Evolutionary conservation across 2,113 vertebrate genomes (phyloP), one percentile per base, ranked within the genome.

Genomic region (Trematocara stigmaticum): DNA sequence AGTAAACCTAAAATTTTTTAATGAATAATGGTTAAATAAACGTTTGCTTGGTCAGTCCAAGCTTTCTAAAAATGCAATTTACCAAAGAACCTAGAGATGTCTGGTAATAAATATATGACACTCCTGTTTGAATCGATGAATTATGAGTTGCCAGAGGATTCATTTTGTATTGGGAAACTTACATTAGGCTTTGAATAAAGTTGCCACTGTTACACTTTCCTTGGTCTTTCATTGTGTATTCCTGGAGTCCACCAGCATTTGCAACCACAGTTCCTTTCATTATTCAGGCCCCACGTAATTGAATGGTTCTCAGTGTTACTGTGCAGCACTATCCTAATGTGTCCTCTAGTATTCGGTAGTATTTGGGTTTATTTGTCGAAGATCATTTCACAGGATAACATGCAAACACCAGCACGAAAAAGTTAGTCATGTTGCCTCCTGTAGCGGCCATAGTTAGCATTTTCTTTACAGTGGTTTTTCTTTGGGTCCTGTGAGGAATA

Each of bases 391-490:
- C 15, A 18, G 23, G 13, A 26, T 49, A 29, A 74, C 42, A 74
- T 29, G 26, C 0, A 74, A 74, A 49, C 40, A 49, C 6, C 0
- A 29, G 0, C 40, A 16, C 2, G 26, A 74, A 47, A 29, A 47
- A 29, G 4, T 18, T 47, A 47, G 3, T 74, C 15, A 47, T 74
- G 69, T 47, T 47, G 8, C 23, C 2, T 74, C 69, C 13, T 74
- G 69, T 74, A 47, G 69, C 15, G 15, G 69, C 42, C 38, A 20
- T 74, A 16, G 42, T 29, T 47, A 7, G 5, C 0, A 18, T 18
- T 74, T 45, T 29, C 40, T 47, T 47, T 74, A 29, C 1, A 16
- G 20, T 47, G 13, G 2, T 47, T 74, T 74, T 47, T 29, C 20
- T 71, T 26, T 71, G 13, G 15, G 66, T 29, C 18, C 35, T 66